A percentile compares a stretch with the other conserved stretches of the same genome.
These are phyloP conservation scores for Parauchenoglanis ngamensis DNA, from an alignment of 2,797 vertebrate genomes.

Conservation along the genomic window DNA sequence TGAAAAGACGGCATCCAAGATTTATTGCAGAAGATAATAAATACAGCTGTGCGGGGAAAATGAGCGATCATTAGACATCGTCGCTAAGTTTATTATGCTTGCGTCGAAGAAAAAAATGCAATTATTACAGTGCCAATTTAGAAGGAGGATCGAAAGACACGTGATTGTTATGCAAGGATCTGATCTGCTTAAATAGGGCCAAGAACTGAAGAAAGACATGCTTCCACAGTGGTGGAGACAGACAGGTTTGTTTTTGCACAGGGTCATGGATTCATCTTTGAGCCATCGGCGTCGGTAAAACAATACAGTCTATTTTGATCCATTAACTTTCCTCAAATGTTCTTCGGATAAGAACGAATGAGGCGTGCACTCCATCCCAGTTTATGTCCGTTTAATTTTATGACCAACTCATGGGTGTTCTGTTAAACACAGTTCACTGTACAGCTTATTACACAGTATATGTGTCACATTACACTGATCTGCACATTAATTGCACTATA, in stretches of 20 bases:
- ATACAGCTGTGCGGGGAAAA: slow-evolving; percentile 58
- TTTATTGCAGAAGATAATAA: slow-evolving; percentile 65
- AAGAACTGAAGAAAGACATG: not conserved
- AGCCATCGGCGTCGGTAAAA: not conserved
- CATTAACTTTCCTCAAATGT: not conserved
- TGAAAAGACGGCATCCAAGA: slow-evolving; percentile 52
- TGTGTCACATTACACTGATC: not conserved
- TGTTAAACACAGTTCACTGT: not conserved
- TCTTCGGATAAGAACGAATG: not conserved
- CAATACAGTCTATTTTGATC: not conserved
- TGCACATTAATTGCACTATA: not conserved
- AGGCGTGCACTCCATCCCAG: not conserved
- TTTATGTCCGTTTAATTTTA: not conserved
- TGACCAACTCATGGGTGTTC: not conserved
- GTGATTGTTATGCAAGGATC: not conserved
- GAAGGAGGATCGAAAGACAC: not conserved
- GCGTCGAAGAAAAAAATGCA: slow-evolving; percentile 37
- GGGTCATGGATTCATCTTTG: not conserved
- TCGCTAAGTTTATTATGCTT: slow-evolving; percentile 65
- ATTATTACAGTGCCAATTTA: slow-evolving; percentile 56
- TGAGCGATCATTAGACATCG: slow-evolving; percentile 53
- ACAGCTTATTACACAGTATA: too few species aligned
- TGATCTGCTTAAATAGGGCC: not conserved
- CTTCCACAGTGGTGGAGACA: not conserved
- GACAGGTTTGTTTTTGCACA: not conserved